A percentile compares a stretch with the other conserved stretches of the same genome.
These are phyloP conservation scores for Neofelis nebulosa DNA, from an alignment of 2,113 vertebrate genomes.

Conservation along the genomic window DNA sequence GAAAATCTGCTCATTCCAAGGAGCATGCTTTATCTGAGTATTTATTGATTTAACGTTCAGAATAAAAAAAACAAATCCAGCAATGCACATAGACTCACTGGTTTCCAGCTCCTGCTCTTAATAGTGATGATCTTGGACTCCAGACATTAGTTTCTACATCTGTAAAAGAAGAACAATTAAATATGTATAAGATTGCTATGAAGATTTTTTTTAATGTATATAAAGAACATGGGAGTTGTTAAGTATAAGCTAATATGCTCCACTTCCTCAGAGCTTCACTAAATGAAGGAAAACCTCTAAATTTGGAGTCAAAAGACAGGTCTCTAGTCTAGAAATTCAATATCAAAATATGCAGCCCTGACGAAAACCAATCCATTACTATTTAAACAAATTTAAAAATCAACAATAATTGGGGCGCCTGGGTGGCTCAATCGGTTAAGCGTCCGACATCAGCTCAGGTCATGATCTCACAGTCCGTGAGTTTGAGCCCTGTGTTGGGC, in stretches of 20 bases:
- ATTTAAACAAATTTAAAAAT: conserved; percentile 46
- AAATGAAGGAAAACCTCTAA: background rate
- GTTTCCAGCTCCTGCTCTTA: conserved; percentile 4
- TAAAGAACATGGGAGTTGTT: background rate
- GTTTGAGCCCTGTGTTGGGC: no score
- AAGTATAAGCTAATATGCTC: background rate
- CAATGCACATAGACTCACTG: background rate
- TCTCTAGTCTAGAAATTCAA: conserved; percentile 18
- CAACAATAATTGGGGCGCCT: background rate
- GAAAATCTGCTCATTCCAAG: conserved; percentile 42
- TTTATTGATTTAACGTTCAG: conserved; percentile 39
- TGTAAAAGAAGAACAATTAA: background rate
- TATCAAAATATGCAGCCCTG: background rate
- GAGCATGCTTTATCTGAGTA: background rate
- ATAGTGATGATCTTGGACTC: background rate
- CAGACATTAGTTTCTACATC: background rate
- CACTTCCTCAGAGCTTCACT: background rate
- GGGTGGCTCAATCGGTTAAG: no score
- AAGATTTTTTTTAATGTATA: background rate
- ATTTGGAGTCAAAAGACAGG: background rate
- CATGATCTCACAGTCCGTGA: no score
- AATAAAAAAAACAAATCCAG: conserved; percentile 3
- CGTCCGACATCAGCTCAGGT: no score
- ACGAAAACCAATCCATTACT: background rate
- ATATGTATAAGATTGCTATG: background rate